Evolutionary conservation across 2,113 vertebrate species (phyloP).

Genomic region (Entelurus aequoreus): DNA sequence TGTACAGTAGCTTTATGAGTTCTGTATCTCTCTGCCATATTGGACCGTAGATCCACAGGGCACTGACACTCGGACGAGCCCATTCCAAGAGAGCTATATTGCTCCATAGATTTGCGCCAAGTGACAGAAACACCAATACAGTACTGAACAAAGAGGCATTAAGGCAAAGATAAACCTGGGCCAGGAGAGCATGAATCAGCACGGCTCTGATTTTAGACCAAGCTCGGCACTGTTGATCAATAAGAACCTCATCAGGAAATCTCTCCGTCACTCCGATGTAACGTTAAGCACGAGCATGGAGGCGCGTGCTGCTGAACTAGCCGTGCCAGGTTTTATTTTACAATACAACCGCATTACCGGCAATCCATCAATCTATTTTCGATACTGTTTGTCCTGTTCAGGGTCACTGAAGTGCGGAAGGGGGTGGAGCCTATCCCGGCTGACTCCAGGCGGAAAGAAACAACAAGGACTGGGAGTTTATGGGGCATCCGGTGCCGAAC

Average conservation of each 20-base stretch:
- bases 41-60: constrained; percentile 62
- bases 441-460: too few relatives aligned
- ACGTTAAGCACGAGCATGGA: constrained; percentile 22
- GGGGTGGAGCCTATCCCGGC: too few relatives aligned
- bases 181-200: constrained; percentile 60
- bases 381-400: too few relatives aligned
- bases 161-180: constrained; percentile 66
- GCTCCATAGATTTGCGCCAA: constrained; percentile 65
- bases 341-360: too few relatives aligned
- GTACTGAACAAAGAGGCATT: constrained; percentile 68
- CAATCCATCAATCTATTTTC: too few relatives aligned
- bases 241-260: constrained; percentile 59
- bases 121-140: constrained; percentile 72
- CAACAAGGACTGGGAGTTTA: too few relatives aligned
- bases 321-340: not conserved
- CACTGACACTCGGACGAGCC: constrained; percentile 58
- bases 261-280: constrained; percentile 38
- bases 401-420: too few relatives aligned
- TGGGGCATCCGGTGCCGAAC: too few relatives aligned
- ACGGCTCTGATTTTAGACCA: too few relatives aligned
- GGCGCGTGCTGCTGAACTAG: constrained; percentile 22
- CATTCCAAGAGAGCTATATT: constrained; percentile 67
- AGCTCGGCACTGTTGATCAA: too few relatives aligned
- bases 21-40: constrained; percentile 43
- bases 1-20: constrained; percentile 40